phyloP scores from a whole-genome alignment of 1,140 invertebrate species.

The Ooceraea biroi region DNA sequence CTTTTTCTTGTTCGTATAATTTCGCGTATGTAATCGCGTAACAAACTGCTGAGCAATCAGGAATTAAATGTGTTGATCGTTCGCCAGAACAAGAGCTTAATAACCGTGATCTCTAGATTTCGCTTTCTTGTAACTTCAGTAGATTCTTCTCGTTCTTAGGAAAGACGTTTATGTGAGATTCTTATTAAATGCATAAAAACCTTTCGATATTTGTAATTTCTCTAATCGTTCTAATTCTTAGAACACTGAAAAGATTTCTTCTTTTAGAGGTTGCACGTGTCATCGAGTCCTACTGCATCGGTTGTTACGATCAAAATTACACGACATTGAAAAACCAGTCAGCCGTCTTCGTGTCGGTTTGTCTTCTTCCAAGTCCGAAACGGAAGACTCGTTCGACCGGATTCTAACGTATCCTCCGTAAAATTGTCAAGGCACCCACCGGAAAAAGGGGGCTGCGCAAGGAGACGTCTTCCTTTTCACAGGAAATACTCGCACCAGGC shows the following conservation, averaged over 20 bases:
- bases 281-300: not conserved
- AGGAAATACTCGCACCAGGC: conserved; percentile 65
- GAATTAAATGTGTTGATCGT: conserved; percentile 7
- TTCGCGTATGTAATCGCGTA: not conserved
- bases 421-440: conserved; percentile 63
- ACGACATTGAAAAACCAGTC: conserved; percentile 31
- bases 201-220: not conserved
- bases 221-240: not conserved
- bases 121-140: not conserved
- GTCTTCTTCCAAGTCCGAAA: conserved; percentile 30
- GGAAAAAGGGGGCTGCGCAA: conserved; percentile 64
- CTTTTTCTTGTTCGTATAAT: conserved; percentile 5
- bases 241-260: not conserved
- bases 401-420: conserved; percentile 37
- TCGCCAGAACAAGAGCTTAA: not conserved
- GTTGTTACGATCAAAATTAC: conserved; percentile 1
- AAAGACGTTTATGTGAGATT: not conserved
- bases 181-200: not conserved
- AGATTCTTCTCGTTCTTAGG: not conserved
- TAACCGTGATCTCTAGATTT: too few relatives aligned
- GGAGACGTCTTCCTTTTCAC: conserved; percentile 38
- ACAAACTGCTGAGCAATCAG: not conserved
- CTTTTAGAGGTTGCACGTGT: not conserved
- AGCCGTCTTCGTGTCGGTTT: conserved; percentile 14
- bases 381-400: conserved; percentile 32